Percentiles rank a stretch among this genome's conserved stretches.
Evolutionary conservation across 2,113 vertebrate genomes (phyloP).

Genomic region (Tupaia tana): DNA sequence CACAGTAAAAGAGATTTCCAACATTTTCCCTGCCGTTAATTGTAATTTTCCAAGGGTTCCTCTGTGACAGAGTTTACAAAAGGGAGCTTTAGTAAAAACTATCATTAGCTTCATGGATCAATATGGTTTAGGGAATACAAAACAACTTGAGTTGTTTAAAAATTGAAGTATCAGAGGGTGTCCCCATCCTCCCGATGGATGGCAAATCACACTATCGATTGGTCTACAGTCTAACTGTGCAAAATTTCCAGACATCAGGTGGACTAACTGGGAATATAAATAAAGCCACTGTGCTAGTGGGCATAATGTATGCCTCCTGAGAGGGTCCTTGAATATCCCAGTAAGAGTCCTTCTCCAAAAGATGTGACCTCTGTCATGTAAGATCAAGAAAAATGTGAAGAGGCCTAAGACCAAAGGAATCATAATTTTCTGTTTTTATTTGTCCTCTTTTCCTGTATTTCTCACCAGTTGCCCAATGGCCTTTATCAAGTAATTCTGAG

Average conservation of each 20-base stretch:
- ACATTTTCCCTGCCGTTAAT: conserved; percentile 81
- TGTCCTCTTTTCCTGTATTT: background rate
- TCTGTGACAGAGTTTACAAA: conserved; percentile 81
- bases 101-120: conserved; percentile 85
- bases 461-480: background rate
- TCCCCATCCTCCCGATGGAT: conserved; percentile 76
- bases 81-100: conserved; percentile 84
- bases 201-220: conserved; percentile 84
- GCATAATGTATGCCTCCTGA: background rate
- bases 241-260: conserved; percentile 76
- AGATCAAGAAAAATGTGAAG: background rate
- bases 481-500: conserved; percentile 40
- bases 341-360: background rate
- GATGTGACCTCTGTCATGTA: fast-evolving
- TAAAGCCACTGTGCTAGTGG: conserved; percentile 13
- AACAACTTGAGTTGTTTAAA: conserved; percentile 86
- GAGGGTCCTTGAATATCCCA: background rate
- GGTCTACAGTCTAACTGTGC: conserved; percentile 76
- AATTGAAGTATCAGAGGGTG: conserved; percentile 85
- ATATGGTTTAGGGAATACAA: conserved; percentile 84
- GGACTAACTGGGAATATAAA: conserved; percentile 75
- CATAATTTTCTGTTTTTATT: background rate
- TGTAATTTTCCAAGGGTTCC: conserved; percentile 83
- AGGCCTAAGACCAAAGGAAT: background rate
- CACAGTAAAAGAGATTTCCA: conserved; percentile 79